A percentile compares a stretch with the other conserved stretches of the same genome.
phyloP scores from a whole-genome alignment of 2,113 vertebrate genomes.

The Zapus hudsonius region DNA sequence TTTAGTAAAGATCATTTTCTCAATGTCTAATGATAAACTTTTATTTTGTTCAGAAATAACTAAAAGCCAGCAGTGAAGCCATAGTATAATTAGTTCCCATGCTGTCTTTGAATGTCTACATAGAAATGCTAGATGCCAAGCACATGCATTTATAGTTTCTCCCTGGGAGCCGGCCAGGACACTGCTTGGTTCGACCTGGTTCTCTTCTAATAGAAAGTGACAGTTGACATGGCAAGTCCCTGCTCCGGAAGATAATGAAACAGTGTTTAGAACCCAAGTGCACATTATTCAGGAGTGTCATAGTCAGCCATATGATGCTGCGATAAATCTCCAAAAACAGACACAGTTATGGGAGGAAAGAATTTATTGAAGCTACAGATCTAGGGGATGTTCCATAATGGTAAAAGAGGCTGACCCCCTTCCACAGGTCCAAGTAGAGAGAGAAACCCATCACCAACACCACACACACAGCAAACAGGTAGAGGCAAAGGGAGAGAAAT shows the following conservation, averaged over 20 bases:
- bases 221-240: rapidly evolving
- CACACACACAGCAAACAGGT: too few relatives aligned
- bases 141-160: background rate
- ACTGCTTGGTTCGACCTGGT: background rate
- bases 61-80: background rate
- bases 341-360: too few relatives aligned
- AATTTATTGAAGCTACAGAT: too few relatives aligned
- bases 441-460: too few relatives aligned
- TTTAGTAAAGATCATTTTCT: background rate
- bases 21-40: background rate
- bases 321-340: too few relatives aligned
- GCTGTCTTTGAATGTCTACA: background rate
- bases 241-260: background rate
- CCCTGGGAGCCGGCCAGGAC: background rate
- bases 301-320: too few relatives aligned
- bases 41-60: background rate
- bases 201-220: background rate
- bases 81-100: too few relatives aligned
- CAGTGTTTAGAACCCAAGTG: background rate
- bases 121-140: too few relatives aligned
- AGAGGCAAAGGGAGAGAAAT: too few relatives aligned
- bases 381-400: too few relatives aligned
- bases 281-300: background rate
- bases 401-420: too few relatives aligned
- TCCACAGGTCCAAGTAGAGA: too few relatives aligned